Evolutionary conservation across 2,113 vertebrate genomes (phyloP).

Genomic region (Eurypyga helias): DNA sequence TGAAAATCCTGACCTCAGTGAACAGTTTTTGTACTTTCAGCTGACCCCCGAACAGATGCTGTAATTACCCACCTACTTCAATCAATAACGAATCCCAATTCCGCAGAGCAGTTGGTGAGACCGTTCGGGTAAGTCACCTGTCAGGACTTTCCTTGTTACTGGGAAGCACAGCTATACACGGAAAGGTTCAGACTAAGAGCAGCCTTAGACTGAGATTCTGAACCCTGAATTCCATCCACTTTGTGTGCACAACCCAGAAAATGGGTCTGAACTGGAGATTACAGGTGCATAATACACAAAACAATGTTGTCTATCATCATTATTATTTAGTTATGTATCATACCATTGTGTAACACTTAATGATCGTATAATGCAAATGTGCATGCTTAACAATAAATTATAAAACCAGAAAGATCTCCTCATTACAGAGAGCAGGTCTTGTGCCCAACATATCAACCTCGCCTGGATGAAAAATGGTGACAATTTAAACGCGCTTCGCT

Average conservation of each 20-base stretch:
- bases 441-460: neutral
- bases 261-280: neutral
- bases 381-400: neutral
- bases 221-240: neutral
- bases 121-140: neutral
- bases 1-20: neutral
- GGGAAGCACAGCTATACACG: neutral
- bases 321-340: neutral
- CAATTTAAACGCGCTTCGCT: neutral
- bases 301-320: neutral
- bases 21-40: neutral
- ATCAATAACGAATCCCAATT: neutral
- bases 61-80: neutral
- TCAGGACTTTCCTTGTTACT: neutral
- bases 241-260: neutral
- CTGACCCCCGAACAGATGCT: neutral
- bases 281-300: fast-evolving
- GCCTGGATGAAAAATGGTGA: neutral
- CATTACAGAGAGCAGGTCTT: neutral
- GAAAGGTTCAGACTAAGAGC: neutral
- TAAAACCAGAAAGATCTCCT: neutral
- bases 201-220: neutral
- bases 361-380: too few species aligned
- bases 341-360: too few species aligned
- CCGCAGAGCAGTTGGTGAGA: neutral